phyloP scores from a whole-genome alignment of 2,888 invertebrate species.

The Volucella bombylans region DNA sequence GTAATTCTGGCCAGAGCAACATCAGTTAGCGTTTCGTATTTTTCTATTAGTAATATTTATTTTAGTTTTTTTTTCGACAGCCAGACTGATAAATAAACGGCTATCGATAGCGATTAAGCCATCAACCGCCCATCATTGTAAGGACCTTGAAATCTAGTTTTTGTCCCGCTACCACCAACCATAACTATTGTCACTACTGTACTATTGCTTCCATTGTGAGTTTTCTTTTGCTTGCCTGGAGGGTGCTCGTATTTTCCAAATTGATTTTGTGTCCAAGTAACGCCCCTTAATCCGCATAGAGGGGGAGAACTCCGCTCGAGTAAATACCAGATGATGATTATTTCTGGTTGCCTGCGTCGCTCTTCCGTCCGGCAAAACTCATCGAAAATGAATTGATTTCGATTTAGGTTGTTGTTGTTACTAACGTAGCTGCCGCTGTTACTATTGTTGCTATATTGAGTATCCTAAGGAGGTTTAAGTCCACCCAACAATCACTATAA shows the following conservation, averaged over 20 bases:
- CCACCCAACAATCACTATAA: constrained; percentile 56
- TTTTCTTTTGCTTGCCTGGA: constrained; percentile 15
- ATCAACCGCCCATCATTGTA: constrained; percentile 38
- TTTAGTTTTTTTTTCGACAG: constrained; percentile 4
- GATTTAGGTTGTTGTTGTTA: constrained; percentile 45
- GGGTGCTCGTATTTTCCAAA: constrained; percentile 42
- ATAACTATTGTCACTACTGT: constrained; percentile 7
- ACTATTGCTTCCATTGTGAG: neutral
- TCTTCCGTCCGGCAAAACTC: constrained; percentile 31
- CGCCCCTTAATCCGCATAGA: constrained; percentile 46
- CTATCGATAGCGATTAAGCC: constrained; percentile 50
- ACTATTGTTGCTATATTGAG: constrained; percentile 34
- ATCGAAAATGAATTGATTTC: constrained; percentile 69
- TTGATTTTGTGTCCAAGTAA: constrained; percentile 67
- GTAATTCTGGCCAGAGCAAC: constrained; percentile 15
- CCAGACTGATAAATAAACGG: constrained; percentile 33
- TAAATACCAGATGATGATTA: constrained; percentile 65
- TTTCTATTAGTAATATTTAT: neutral
- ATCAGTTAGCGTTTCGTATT: neutral
- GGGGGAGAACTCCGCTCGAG: constrained; percentile 32
- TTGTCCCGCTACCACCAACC: constrained; percentile 26
- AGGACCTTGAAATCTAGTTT: constrained; percentile 32
- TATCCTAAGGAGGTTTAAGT: constrained; percentile 38
- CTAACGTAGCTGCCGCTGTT: too few relatives aligned
- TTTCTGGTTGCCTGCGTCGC: constrained; percentile 31